phyloP scores from a whole-genome alignment of 2,113 vertebrate genomes.

The Chloroceryle aenea region DNA sequence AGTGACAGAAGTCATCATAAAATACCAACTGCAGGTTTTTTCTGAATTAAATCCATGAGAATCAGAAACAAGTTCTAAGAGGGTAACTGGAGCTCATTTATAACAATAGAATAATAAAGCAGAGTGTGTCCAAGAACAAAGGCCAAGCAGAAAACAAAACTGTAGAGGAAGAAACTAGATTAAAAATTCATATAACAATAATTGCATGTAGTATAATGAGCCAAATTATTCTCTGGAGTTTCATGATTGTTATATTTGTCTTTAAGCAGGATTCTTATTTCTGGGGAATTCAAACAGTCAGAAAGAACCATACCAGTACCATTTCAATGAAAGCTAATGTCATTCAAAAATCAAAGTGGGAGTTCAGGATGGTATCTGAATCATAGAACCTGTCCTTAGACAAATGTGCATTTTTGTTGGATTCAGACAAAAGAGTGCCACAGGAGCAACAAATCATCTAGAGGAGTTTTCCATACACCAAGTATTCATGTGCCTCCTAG shows the following conservation, averaged over 20 bases:
- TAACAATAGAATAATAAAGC: neutral
- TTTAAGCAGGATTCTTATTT: neutral
- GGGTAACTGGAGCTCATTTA: neutral
- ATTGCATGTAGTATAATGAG: neutral
- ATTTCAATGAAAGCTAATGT: neutral
- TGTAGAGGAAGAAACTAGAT: neutral
- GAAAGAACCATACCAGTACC: neutral
- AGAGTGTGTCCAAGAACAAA: neutral
- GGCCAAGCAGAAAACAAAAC: neutral
- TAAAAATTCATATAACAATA: neutral
- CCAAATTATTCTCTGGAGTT: neutral
- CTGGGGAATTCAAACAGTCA: neutral
- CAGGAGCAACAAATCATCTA: neutral
- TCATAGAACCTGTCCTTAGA: neutral
- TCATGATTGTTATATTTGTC: neutral
- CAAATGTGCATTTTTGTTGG: neutral
- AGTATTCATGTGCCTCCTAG: neutral
- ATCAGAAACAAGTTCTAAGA: neutral
- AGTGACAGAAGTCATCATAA: neutral
- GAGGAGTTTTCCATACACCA: neutral
- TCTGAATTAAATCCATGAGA: neutral
- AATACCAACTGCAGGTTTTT: neutral
- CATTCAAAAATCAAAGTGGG: neutral
- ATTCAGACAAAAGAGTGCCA: neutral
- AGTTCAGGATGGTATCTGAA: neutral